Evolutionary conservation across 2,113 vertebrate genomes (phyloP).

Genomic region (Tricholaema leucomelas): DNA sequence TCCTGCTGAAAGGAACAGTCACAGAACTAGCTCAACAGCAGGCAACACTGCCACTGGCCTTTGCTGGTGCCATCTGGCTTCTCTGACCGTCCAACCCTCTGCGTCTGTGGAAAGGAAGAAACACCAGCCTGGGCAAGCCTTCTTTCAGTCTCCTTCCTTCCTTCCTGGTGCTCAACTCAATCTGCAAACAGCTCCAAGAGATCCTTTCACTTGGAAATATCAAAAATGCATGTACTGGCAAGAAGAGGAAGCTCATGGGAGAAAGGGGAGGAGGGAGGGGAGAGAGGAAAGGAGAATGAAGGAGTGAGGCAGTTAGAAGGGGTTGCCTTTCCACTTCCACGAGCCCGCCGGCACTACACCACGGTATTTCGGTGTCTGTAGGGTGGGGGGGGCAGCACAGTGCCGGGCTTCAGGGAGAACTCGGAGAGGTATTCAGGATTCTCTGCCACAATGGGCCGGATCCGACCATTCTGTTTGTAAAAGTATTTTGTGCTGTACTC

Average conservation of each 20-base stretch:
- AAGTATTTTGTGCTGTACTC: slow-evolving; percentile 92
- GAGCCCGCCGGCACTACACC: slow-evolving; percentile 79
- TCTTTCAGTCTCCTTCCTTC: slow-evolving; percentile 44
- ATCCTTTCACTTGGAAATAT: slow-evolving; percentile 62
- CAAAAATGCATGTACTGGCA: slow-evolving; percentile 71
- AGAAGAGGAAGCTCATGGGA: slow-evolving; percentile 69
- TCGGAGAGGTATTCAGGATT: slow-evolving; percentile 95
- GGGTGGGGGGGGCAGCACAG: slow-evolving; percentile 92
- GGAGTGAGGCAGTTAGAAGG: slow-evolving; percentile 54
- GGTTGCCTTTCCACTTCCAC: slow-evolving; percentile 31
- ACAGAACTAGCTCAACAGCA: slow-evolving; percentile 23
- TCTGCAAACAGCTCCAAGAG: slow-evolving; percentile 27
- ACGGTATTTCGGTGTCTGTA: slow-evolving; percentile 98
- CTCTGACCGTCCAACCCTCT: not conserved
- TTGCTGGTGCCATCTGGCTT: slow-evolving; percentile 11
- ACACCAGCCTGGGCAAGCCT: not conserved
- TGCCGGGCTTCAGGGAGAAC: slow-evolving; percentile 91
- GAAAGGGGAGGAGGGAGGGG: not conserved
- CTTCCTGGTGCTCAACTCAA: slow-evolving; percentile 56
- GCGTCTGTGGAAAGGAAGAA: slow-evolving; percentile 24
- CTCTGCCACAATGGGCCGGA: slow-evolving; percentile 90
- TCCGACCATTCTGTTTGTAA: slow-evolving; percentile 95
- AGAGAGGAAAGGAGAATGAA: not conserved
- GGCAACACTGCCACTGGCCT: slow-evolving; percentile 5
- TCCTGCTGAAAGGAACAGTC: slow-evolving; percentile 46